phyloP scores from a whole-genome alignment of 2,888 invertebrate species.

The Tenthredo amoena region DNA sequence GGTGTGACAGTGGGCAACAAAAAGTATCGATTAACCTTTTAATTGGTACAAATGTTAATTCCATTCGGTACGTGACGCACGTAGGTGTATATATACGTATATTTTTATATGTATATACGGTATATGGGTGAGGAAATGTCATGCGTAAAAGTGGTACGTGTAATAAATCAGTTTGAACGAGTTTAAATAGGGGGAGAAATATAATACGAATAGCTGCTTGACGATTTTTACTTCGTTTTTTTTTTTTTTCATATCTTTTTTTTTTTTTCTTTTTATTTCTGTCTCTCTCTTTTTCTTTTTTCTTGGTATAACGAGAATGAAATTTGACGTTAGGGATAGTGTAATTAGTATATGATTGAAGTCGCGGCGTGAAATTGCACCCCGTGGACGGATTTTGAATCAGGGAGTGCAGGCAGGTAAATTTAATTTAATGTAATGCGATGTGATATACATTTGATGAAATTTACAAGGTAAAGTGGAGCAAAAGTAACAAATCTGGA shows the following conservation, averaged over 20 bases:
- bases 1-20: slow-evolving; percentile 5
- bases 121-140: slow-evolving; percentile 34
- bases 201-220: slow-evolving; percentile 30
- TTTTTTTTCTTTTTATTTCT: background rate
- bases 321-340: background rate
- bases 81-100: background rate
- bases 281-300: no score
- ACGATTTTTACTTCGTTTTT: background rate
- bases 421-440: background rate
- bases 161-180: slow-evolving; percentile 48
- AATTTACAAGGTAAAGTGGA: slow-evolving; percentile 21
- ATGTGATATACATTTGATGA: slow-evolving; percentile 31
- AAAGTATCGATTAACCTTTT: slow-evolving; percentile 50
- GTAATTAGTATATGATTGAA: slow-evolving; percentile 39
- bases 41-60: slow-evolving; percentile 50
- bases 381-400: background rate
- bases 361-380: slow-evolving; percentile 25
- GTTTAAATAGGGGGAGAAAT: background rate
- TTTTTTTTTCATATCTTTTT: background rate
- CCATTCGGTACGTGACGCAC: slow-evolving; percentile 36
- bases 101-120: background rate
- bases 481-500: slow-evolving; percentile 43
- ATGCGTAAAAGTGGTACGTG: slow-evolving; percentile 37
- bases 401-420: background rate
- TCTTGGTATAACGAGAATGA: background rate